A percentile compares a stretch with the other conserved stretches of the same genome.
Conservation (phyloP, 2,888 invertebrate genomes). For the Meteorus colon region DNA sequence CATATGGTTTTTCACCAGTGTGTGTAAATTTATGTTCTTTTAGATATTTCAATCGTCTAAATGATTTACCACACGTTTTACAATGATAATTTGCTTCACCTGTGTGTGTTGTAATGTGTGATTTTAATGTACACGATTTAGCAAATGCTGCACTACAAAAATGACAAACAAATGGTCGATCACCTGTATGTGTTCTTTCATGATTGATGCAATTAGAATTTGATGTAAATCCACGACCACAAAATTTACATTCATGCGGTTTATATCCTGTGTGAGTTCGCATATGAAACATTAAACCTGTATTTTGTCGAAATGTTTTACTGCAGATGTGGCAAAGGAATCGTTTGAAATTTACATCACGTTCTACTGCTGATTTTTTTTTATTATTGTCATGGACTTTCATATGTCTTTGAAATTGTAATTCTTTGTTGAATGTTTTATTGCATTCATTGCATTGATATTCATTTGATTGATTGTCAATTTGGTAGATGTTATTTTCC, state of each 20-base stretch:
- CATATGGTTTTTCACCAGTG: slow-evolving; percentile 69
- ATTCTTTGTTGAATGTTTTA: slow-evolving; percentile 50
- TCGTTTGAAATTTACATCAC: slow-evolving; percentile 64
- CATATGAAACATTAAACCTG: slow-evolving; percentile 69
- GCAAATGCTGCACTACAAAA: slow-evolving; percentile 69
- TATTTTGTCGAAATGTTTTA: slow-evolving; percentile 67
- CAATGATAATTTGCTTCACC: slow-evolving; percentile 70
- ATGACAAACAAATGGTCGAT: slow-evolving; percentile 67
- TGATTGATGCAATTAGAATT: slow-evolving; percentile 69
- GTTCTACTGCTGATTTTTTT: slow-evolving; percentile 61
- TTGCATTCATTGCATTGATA: slow-evolving; percentile 40
- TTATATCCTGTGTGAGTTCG: slow-evolving; percentile 68
- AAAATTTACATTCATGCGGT: slow-evolving; percentile 67
- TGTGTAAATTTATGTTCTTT: slow-evolving; percentile 68
- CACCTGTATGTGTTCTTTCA: slow-evolving; percentile 68
- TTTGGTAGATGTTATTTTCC: neutral
- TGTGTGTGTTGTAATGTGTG: slow-evolving; percentile 68
- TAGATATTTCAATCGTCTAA: slow-evolving; percentile 65
- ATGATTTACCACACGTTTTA: slow-evolving; percentile 69
- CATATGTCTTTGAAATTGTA: slow-evolving; percentile 61
- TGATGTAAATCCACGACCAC: slow-evolving; percentile 67
- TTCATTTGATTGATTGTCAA: neutral
- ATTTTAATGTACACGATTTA: slow-evolving; percentile 68
- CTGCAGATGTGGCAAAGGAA: slow-evolving; percentile 69
- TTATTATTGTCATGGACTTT: slow-evolving; percentile 59